Evolutionary conservation across 2,113 vertebrate genomes (phyloP), one percentile per base, ranked within the genome.

Genomic region (Microtus oregoni): DNA sequence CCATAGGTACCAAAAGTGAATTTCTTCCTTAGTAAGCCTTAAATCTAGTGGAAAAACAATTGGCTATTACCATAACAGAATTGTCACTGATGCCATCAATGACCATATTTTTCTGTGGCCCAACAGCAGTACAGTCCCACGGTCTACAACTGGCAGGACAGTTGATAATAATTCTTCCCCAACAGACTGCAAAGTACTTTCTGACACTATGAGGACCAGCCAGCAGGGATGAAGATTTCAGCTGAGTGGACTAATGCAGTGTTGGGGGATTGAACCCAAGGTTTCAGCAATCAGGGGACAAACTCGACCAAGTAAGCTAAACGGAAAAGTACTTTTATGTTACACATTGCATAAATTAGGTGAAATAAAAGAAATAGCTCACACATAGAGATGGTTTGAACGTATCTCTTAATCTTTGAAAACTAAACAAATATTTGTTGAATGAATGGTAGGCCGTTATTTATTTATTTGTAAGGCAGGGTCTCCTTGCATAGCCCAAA

Each of bases 361-460:
- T 86, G 92, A 95, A 55, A 26, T 44, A 76, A 70, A 91, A 65
- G 35, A 83, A 94, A 81, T n/a, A 41, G 30, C 6, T 92, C 41
- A 41, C 96, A 85, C 28, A 38, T 86, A 89, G 44, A 92, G 32
- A 22, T 88, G 82, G 87, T 95, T 93, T 73, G 55, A 87, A 89
- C 76, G 65, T n/a, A 90, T 70, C 47, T 75, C 85, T 24, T 78
- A 68, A 75, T 85, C 86, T 89, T 92, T 79, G 35, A 89, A 47
- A 86, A 28, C 14, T 88, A 73, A 76, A 87, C 70, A 95, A 95
- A 63, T 63, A 67, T 68, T 35, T 86, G 28, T 86, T 68, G 17
- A 68, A 22, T 47, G 61, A 41, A 47, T 50, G 17, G 22, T 47
- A 68, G 38, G 28, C 26, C 19, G 44, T 32, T 65, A 5, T 44